A percentile compares a stretch with the other conserved stretches of the same genome.
Conservation (phyloP, 2,888 invertebrate species). For the Doris montereyensis region DNA sequence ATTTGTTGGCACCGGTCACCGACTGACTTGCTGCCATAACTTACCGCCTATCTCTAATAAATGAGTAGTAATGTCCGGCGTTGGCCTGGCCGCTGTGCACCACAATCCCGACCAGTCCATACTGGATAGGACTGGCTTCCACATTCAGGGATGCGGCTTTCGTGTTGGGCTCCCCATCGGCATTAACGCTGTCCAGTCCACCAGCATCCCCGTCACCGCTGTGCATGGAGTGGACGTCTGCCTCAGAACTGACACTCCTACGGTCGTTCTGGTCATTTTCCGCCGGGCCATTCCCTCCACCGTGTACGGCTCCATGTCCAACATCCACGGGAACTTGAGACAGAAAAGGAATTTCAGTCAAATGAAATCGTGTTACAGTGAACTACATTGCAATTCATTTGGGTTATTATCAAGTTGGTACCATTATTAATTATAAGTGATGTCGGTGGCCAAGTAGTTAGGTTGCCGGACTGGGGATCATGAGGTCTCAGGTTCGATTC, state of each 20-base stretch:
- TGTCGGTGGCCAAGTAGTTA: too few species aligned
- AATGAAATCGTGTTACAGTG: too few species aligned
- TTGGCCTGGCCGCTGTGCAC: constrained; percentile 76
- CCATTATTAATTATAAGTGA: too few species aligned
- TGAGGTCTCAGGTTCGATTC: too few species aligned
- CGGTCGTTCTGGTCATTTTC: constrained; percentile 47
- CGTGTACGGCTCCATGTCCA: constrained; percentile 76
- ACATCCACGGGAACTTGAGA: constrained; percentile 75
- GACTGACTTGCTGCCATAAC: too few species aligned
- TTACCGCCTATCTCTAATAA: constrained; percentile 73
- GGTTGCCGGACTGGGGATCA: too few species aligned
- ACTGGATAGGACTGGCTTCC: constrained; percentile 67
- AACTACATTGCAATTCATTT: too few species aligned
- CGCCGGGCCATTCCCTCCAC: constrained; percentile 72
- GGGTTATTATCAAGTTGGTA: too few species aligned
- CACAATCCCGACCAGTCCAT: constrained; percentile 75
- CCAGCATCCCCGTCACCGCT: constrained; percentile 12
- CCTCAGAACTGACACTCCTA: constrained; percentile 36
- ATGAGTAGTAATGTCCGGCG: constrained; percentile 76
- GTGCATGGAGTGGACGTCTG: constrained; percentile 27
- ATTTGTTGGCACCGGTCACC: too few species aligned
- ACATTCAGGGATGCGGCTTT: constrained; percentile 52
- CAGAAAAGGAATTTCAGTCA: too few species aligned
- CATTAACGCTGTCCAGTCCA: constrained; percentile 21
- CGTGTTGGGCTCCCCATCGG: constrained; percentile 36